Percentiles rank a stretch among this genome's conserved stretches.
These are phyloP conservation scores for Bubo blakistoni DNA, from an alignment of 2,113 vertebrate species.

Conservation along the genomic window DNA sequence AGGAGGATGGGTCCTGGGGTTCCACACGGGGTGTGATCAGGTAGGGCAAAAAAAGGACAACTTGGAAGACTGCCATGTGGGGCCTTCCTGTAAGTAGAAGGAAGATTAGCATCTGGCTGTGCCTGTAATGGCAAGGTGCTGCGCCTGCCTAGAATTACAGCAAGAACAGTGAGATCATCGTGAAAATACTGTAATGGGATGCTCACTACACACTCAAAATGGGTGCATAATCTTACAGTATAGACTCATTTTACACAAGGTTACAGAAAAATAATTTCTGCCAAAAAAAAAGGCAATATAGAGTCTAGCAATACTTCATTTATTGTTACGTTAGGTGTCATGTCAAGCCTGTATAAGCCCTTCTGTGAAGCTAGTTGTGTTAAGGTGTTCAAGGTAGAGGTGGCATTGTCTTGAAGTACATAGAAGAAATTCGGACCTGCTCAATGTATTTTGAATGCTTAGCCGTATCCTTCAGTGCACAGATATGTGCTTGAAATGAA, in stretches of 20 bases:
- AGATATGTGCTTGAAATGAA: not conserved
- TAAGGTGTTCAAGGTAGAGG: not conserved
- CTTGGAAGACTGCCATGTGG: not conserved
- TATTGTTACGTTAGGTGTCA: not conserved
- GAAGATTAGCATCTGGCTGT: not conserved
- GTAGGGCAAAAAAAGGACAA: not conserved
- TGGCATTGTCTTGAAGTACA: not conserved
- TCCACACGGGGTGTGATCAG: not conserved
- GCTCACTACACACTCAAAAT: not conserved
- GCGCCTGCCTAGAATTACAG: not conserved
- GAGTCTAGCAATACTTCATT: not conserved
- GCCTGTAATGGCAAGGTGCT: not conserved
- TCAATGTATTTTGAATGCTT: not conserved
- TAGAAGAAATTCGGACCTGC: not conserved
- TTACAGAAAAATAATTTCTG: not conserved
- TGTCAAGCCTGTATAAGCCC: not conserved
- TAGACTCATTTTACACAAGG: not conserved
- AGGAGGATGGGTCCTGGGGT: not conserved
- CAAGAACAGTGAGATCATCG: not conserved
- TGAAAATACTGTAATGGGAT: not conserved
- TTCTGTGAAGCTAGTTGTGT: not conserved
- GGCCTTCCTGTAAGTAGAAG: not conserved
- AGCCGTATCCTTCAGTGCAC: not conserved
- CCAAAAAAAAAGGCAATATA: not conserved
- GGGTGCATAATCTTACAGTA: not conserved